phyloP scores from a whole-genome alignment of 2,113 vertebrate species.

The Chrysochloris asiatica region DNA sequence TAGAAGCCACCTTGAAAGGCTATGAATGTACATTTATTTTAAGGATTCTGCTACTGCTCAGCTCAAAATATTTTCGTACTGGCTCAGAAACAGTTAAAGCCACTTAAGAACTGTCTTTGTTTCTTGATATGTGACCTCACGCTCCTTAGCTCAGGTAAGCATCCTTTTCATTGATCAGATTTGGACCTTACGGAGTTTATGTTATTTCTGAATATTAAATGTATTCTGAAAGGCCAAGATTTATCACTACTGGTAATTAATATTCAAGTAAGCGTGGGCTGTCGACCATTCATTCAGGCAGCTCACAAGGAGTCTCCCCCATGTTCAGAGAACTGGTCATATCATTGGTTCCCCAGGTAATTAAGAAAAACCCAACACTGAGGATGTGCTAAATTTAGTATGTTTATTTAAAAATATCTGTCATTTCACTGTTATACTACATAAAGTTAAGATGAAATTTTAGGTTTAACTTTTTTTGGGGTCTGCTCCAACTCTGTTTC shows the following conservation, averaged over 20 bases:
- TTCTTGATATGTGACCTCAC: not conserved
- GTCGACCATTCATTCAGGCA: not conserved
- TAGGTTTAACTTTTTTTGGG: not conserved
- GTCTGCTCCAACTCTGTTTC: not conserved
- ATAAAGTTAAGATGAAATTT: not conserved
- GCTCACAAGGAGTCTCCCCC: not conserved
- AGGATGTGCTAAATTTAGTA: not conserved
- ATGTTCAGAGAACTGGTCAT: not conserved
- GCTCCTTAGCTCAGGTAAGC: not conserved
- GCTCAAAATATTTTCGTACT: not conserved
- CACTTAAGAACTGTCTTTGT: not conserved
- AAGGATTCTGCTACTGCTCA: not conserved
- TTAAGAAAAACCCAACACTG: not conserved
- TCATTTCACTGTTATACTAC: not conserved
- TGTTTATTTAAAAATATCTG: not conserved
- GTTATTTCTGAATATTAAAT: not conserved
- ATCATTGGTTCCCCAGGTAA: not conserved
- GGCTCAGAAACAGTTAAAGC: not conserved
- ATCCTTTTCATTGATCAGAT: not conserved
- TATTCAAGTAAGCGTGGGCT: not conserved
- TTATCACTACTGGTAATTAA: not conserved
- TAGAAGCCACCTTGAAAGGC: not conserved
- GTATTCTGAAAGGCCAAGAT: slow-evolving; percentile 11
- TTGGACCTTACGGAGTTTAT: not conserved
- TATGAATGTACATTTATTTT: not conserved